These are phyloP conservation scores for Maniola jurtina DNA, from an alignment of 1,140 invertebrate species.

Conservation along the genomic window DNA sequence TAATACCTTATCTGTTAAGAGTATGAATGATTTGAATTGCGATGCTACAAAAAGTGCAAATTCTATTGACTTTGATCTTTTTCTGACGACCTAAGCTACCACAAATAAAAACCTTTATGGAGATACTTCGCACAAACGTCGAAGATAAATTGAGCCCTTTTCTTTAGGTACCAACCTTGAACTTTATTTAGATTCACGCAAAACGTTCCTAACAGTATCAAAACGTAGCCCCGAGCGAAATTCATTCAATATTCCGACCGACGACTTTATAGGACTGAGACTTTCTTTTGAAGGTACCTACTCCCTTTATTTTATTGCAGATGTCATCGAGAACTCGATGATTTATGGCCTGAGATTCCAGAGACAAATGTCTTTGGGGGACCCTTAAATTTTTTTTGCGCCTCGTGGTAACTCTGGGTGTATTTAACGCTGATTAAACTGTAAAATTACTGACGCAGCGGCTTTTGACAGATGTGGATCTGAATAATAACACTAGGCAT, in stretches of 20 bases:
- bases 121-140: constrained; percentile 1
- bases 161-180: constrained; percentile 22
- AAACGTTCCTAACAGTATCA: constrained; percentile 26
- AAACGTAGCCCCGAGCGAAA: constrained; percentile 23
- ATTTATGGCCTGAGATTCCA: constrained; percentile 66
- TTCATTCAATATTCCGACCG: constrained; percentile 30
- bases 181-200: constrained; percentile 29
- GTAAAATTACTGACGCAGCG: constrained; percentile 71
- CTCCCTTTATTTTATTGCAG: constrained; percentile 53
- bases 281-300: constrained; percentile 39
- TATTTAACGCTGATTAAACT: constrained; percentile 79
- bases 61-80: constrained; percentile 7
- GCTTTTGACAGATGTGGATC: constrained; percentile 71
- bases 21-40: neutral
- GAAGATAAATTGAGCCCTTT: constrained; percentile 13
- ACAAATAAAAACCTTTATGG: constrained; percentile 4
- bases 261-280: constrained; percentile 38
- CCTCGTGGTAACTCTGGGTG: constrained; percentile 57
- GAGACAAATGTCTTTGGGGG: constrained; percentile 49
- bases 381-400: constrained; percentile 54
- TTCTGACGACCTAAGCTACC: neutral
- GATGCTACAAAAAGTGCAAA: neutral
- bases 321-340: constrained; percentile 57
- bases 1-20: neutral
- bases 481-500: constrained; percentile 72